phyloP scores from a whole-genome alignment of 2,113 vertebrate species.

The Macaca nemestrina region DNA sequence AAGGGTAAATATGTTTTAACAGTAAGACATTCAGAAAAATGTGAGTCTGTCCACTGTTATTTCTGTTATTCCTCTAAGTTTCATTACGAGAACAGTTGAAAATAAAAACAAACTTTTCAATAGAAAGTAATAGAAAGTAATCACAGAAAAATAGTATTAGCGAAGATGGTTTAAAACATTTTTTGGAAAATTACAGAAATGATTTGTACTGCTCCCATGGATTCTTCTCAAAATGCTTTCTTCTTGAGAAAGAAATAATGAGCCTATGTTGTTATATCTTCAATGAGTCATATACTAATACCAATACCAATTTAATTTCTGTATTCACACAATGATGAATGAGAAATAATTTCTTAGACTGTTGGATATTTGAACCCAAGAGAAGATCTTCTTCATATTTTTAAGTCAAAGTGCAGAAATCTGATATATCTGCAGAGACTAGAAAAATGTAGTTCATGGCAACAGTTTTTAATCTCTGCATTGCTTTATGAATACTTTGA shows the following conservation, averaged over 20 bases:
- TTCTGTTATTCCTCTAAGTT: not conserved
- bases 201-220: not conserved
- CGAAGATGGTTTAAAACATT: not conserved
- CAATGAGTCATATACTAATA: not conserved
- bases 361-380: constrained; percentile 76
- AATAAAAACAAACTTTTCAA: not conserved
- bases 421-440: constrained; percentile 77
- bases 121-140: not conserved
- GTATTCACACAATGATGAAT: constrained; percentile 56
- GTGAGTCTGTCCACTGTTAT: not conserved
- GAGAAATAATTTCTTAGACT: constrained; percentile 43
- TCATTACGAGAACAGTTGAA: not conserved
- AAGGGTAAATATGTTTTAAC: not conserved
- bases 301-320: constrained; percentile 41
- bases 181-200: not conserved
- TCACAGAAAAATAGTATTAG: not conserved
- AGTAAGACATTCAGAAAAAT: not conserved
- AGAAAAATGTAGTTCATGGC: constrained; percentile 76
- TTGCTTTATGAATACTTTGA: constrained; percentile 85
- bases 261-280: not conserved
- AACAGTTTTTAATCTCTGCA: constrained; percentile 80
- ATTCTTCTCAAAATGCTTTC: not conserved
- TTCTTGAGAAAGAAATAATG: not conserved
- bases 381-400: constrained; percentile 76
- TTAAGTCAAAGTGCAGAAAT: constrained; percentile 78